These are phyloP conservation scores for Ifrita kowaldi DNA, from an alignment of 2,113 vertebrate species.

Conservation along the genomic window DNA sequence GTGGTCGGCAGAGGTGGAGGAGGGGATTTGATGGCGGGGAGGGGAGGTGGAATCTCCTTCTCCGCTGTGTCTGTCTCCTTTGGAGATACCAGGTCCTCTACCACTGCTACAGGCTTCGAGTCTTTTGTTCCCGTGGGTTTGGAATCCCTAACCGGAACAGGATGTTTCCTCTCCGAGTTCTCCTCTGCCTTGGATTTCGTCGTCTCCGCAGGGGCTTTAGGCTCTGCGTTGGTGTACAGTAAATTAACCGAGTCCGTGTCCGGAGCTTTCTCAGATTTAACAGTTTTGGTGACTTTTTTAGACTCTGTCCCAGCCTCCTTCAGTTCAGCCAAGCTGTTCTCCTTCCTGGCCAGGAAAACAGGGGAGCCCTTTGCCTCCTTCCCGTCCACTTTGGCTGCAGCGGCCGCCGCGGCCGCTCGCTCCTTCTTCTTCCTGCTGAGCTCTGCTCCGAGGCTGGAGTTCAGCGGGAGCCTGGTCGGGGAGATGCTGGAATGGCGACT, in stretches of 20 bases:
- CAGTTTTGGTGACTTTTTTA: constrained; percentile 70
- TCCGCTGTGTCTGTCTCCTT: constrained; percentile 71
- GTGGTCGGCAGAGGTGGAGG: constrained; percentile 78
- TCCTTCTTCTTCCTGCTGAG: constrained; percentile 93
- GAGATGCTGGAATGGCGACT: constrained; percentile 89
- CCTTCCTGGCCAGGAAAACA: constrained; percentile 66
- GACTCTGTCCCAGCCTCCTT: constrained; percentile 67
- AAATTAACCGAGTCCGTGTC: constrained; percentile 63
- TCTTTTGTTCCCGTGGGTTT: constrained; percentile 73
- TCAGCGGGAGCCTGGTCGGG: constrained; percentile 85
- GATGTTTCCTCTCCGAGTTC: constrained; percentile 73
- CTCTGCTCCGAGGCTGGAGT: constrained; percentile 93
- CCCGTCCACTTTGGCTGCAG: constrained; percentile 81
- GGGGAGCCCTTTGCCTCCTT: constrained; percentile 76
- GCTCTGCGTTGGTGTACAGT: constrained; percentile 38
- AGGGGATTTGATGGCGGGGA: constrained; percentile 75
- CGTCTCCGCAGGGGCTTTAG: constrained; percentile 65
- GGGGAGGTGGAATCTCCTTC: constrained; percentile 69
- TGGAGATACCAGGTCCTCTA: constrained; percentile 70
- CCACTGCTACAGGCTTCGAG: constrained; percentile 54
- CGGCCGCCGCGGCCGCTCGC: constrained; percentile 85
- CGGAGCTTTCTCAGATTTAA: constrained; percentile 70
- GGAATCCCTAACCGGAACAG: constrained; percentile 53
- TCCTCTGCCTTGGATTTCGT: constrained; percentile 70
- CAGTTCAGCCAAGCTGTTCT: constrained; percentile 71